phyloP scores from a whole-genome alignment of 92 coral and sea anemone genomes.

The Actinernus sp. region DNA sequence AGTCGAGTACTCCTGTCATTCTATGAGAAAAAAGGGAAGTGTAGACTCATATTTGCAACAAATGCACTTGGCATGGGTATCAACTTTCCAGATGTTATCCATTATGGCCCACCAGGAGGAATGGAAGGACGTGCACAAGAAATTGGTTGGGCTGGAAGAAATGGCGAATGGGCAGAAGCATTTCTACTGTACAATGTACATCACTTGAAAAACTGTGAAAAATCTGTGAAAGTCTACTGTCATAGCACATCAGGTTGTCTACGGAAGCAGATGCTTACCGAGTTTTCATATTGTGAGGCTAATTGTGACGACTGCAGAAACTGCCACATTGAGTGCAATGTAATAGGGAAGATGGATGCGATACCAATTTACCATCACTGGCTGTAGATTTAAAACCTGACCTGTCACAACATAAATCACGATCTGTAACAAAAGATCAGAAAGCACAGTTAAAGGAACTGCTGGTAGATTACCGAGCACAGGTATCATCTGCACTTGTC shows the following conservation, averaged over 20 bases:
- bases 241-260: constrained; percentile 30
- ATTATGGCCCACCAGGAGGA: constrained; percentile 59
- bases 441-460: constrained; percentile 11
- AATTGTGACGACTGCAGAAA: constrained; percentile 22
- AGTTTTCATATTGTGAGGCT: constrained; percentile 4
- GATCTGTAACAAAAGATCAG: constrained; percentile 13
- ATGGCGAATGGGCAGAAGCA: constrained; percentile 47
- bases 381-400: neutral
- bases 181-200: constrained; percentile 23
- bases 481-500: constrained; percentile 16
- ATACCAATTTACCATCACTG: constrained; percentile 1
- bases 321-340: constrained; percentile 25
- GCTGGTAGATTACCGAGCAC: constrained; percentile 1
- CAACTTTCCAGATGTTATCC: constrained; percentile 48
- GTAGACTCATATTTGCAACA: constrained; percentile 56
- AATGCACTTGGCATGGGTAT: constrained; percentile 74
- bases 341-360: neutral
- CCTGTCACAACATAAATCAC: neutral
- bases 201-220: constrained; percentile 50
- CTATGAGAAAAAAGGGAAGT: constrained; percentile 17
- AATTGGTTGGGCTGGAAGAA: constrained; percentile 57
- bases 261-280: constrained; percentile 10
- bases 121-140: constrained; percentile 48
- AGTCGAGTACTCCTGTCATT: constrained; percentile 1
- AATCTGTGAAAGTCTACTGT: constrained; percentile 11